Conservation (phyloP, 2,113 vertebrate species). For the Tetrax tetrax region DNA sequence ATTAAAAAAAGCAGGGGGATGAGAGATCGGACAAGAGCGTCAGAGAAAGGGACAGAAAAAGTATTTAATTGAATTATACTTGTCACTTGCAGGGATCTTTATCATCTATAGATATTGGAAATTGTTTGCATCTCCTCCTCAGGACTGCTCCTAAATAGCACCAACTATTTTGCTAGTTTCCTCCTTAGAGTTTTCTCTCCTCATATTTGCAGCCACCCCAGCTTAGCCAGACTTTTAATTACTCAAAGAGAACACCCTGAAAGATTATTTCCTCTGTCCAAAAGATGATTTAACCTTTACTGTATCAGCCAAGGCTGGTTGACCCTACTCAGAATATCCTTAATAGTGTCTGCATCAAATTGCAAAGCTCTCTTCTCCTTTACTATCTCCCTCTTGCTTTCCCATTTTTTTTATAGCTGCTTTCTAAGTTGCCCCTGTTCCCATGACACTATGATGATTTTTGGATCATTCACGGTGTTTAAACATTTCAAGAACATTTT, state of each 20-base stretch:
- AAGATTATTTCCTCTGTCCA: neutral
- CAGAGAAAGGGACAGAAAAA: neutral
- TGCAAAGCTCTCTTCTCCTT: neutral
- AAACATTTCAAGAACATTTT: constrained; percentile 71
- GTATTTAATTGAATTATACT: neutral
- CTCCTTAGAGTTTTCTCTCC: neutral
- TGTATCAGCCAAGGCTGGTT: neutral
- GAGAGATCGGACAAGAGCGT: neutral
- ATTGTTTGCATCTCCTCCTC: neutral
- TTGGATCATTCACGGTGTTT: constrained; percentile 61
- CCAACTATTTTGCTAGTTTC: neutral
- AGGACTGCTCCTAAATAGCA: neutral
- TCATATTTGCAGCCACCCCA: neutral
- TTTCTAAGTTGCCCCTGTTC: constrained; percentile 16
- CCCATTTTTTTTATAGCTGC: neutral
- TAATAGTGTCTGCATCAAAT: neutral
- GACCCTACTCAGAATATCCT: neutral
- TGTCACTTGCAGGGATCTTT: neutral
- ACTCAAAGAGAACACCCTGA: neutral
- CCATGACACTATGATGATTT: constrained; percentile 21
- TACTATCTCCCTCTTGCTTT: neutral
- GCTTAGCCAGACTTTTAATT: neutral
- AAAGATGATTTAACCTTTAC: neutral
- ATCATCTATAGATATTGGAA: neutral
- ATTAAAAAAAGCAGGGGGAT: accelerated